phyloP scores from a whole-genome alignment of 35 echinoderm and acorn worm species.

The Anneissia japonica region DNA sequence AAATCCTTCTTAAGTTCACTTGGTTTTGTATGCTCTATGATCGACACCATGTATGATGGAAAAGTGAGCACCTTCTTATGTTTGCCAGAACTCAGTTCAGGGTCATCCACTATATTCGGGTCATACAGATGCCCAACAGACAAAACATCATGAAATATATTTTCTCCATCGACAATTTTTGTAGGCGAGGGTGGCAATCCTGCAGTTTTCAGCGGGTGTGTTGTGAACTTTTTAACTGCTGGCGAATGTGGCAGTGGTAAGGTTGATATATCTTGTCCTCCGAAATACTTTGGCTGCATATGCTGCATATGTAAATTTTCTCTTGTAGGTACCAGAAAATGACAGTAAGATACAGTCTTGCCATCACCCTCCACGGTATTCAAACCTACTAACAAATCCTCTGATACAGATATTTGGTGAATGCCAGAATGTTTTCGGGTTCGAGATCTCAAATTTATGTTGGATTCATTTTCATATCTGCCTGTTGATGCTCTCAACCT shows the following conservation, averaged over 20 bases:
- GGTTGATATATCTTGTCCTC: not conserved
- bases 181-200: conserved; percentile 34
- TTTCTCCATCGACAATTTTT: conserved; percentile 53
- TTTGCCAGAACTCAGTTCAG: conserved; percentile 84
- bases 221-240: not conserved
- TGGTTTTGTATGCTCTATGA: conserved; percentile 90
- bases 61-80: conserved; percentile 86
- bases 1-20: conserved; percentile 87
- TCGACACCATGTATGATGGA: conserved; percentile 83
- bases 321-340: conserved; percentile 69
- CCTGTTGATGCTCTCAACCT: not conserved
- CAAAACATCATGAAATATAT: conserved; percentile 3
- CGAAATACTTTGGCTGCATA: not conserved
- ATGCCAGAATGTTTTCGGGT: not conserved
- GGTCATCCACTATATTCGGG: conserved; percentile 80
- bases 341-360: conserved; percentile 82
- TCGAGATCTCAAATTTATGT: not conserved
- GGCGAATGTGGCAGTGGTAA: not conserved
- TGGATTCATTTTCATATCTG: not conserved
- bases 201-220: not conserved
- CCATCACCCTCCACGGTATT: not conserved
- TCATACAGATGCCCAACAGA: conserved; percentile 50
- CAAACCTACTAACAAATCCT: not conserved
- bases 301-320: not conserved
- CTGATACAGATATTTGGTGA: not conserved